Evolutionary conservation across 2,113 vertebrate species (phyloP).

Genomic region (Rynchops niger): DNA sequence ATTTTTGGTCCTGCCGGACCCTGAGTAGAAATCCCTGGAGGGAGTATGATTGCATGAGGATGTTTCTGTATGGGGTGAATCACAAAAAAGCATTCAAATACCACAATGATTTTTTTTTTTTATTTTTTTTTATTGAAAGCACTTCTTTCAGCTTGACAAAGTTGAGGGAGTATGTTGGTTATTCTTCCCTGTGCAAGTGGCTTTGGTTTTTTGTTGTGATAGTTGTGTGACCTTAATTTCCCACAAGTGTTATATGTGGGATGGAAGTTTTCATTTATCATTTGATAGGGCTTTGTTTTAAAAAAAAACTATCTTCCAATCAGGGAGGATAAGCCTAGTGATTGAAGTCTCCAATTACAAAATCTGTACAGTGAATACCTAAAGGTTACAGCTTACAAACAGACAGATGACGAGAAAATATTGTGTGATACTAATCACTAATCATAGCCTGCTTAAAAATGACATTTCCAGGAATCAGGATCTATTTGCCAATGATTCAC

Average conservation of each 20-base stretch:
- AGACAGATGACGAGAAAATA: slow-evolving; percentile 29
- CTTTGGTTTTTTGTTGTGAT: not conserved
- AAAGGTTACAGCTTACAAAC: slow-evolving; percentile 39
- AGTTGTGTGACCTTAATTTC: not conserved
- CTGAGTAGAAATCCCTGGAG: not conserved
- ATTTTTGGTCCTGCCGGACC: not conserved
- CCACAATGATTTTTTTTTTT: not conserved
- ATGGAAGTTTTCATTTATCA: not conserved
- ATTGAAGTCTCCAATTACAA: slow-evolving; percentile 16
- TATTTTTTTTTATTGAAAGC: not conserved
- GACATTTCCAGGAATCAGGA: slow-evolving; percentile 37
- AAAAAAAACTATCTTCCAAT: not conserved
- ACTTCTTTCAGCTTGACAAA: not conserved
- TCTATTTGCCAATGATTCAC: slow-evolving; percentile 45
- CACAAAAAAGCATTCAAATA: not conserved
- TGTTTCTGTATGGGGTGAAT: not conserved
- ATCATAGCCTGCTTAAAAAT: slow-evolving; percentile 31
- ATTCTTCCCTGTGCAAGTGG: not conserved
- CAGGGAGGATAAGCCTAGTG: not conserved
- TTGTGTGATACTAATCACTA: slow-evolving; percentile 23
- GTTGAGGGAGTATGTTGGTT: not conserved
- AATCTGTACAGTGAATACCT: not conserved
- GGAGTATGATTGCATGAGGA: not conserved
- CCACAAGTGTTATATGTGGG: not conserved
- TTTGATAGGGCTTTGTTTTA: slow-evolving; percentile 1